Evolutionary conservation across 2,113 vertebrate species (phyloP), one percentile per base, ranked within the genome.

Genomic region (Sula dactylatra): DNA sequence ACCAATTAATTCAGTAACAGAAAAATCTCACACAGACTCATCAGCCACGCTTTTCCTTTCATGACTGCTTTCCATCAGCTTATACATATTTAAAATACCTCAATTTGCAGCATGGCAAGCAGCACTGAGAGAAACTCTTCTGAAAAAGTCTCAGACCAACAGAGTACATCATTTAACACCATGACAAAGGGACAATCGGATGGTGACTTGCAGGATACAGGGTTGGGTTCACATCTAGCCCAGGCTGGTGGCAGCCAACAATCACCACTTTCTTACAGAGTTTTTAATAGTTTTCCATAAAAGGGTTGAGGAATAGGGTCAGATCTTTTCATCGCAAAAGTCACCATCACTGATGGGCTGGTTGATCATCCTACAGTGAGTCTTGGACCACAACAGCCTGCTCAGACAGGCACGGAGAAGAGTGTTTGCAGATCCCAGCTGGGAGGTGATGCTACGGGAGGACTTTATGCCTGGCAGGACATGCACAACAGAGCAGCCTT

Each of bases 191-290:
- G 69, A 38, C 81, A 61, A 32, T 16, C 29, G 11, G 65, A 17
- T 6, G 49, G n/a, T 40, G 70, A 40, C 15, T 55, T 54, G 40
- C 9, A 45, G 74, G 52, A 32, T 20, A 22, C 61, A 14, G 2
- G 21, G 16, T 21, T 34, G 34, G 24, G 12, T 45, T 64, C 26
- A 11, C 44, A 42, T 19, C 49, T 54, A 44, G 44, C 32, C 70
- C 59, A 29, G 49, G 34, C 47, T 76, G 80, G 25, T 20, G 66
- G 82, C 58, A 76, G 32, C 42, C 79, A 32, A 31, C 10, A 36
- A 24, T 8, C 29, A 19, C 8, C 18, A 2, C 45, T 34, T 82
- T 32, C 52, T 72, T n/a, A 8, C 0, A 0, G 7, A 18, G 2
- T 7, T 74, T 40, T 25, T 19, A 31, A 16, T 3, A 31, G 44